Evolutionary conservation across 2,113 vertebrate genomes (phyloP).

Genomic region (Sorex araneus): DNA sequence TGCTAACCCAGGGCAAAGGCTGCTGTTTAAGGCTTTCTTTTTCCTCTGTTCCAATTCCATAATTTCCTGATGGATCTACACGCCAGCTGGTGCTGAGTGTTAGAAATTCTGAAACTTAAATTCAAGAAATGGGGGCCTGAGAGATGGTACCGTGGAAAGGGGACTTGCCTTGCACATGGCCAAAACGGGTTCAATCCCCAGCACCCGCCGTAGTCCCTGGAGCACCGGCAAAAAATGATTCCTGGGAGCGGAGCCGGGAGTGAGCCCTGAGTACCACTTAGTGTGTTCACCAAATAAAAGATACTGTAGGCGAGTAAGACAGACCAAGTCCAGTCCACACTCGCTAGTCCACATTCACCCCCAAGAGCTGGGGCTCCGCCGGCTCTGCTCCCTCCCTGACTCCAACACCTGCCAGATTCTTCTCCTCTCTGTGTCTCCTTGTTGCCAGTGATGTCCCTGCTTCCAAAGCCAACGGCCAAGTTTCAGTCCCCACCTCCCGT

Average conservation of each 20-base stretch:
- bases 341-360: too few species aligned
- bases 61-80: not conserved
- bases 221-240: too few species aligned
- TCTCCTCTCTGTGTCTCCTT: not conserved
- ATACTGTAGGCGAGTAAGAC: not conserved
- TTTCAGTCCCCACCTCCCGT: not conserved
- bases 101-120: slow-evolving; percentile 13
- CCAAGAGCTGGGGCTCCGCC: not conserved
- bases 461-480: not conserved
- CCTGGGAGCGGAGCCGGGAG: too few species aligned
- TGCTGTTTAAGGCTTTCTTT: not conserved
- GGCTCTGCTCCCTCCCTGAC: not conserved
- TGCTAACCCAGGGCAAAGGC: not conserved
- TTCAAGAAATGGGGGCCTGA: not conserved
- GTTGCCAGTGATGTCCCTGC: not conserved
- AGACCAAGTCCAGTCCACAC: too few species aligned
- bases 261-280: too few species aligned
- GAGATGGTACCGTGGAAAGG: too few species aligned
- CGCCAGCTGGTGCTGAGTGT: not conserved
- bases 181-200: too few species aligned
- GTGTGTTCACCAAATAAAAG: not conserved
- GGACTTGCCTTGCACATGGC: too few species aligned
- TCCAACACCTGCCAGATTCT: not conserved
- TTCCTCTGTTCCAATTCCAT: not conserved
- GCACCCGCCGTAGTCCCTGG: too few species aligned